Percentiles rank a stretch among this genome's conserved stretches.
These are phyloP conservation scores for Limnephilus auricula DNA, from an alignment of 2,888 invertebrate genomes.

Conservation along the genomic window DNA sequence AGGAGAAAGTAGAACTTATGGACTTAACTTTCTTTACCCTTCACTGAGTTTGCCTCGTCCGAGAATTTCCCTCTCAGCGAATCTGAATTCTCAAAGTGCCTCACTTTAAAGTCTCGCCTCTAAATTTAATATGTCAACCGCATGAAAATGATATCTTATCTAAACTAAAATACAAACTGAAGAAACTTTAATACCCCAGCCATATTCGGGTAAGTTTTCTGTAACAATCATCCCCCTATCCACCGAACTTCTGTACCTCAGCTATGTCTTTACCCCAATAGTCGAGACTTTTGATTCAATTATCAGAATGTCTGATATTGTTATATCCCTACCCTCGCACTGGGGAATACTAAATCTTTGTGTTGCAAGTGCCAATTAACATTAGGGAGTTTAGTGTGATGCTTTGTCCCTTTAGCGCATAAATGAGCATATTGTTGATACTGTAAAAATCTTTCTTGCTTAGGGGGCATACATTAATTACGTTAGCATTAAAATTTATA, in stretches of 20 bases:
- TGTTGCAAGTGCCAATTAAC: constrained; percentile 17
- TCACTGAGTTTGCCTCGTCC: background rate
- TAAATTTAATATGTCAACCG: constrained; percentile 6
- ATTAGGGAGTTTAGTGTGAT: background rate
- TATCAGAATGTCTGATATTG: constrained; percentile 4
- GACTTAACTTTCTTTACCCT: background rate
- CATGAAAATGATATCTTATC: background rate
- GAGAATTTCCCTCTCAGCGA: background rate
- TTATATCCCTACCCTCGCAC: background rate
- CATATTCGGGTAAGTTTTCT: constrained; percentile 20
- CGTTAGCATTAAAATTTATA: no score
- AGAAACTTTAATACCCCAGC: background rate
- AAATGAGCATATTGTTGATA: background rate
- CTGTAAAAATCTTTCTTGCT: no score
- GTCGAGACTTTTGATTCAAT: constrained; percentile 38
- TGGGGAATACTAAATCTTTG: constrained; percentile 27
- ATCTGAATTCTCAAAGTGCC: background rate
- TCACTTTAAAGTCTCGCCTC: background rate
- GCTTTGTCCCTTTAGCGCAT: background rate
- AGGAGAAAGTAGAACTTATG: no score
- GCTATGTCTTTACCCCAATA: constrained; percentile 18
- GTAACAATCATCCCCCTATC: constrained; percentile 33
- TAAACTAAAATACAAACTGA: background rate
- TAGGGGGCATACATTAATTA: no score
- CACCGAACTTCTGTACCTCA: constrained; percentile 19